Base-by-base conservation (phyloP, 2,888 invertebrate genomes). In the Arge pagana region DNA sequence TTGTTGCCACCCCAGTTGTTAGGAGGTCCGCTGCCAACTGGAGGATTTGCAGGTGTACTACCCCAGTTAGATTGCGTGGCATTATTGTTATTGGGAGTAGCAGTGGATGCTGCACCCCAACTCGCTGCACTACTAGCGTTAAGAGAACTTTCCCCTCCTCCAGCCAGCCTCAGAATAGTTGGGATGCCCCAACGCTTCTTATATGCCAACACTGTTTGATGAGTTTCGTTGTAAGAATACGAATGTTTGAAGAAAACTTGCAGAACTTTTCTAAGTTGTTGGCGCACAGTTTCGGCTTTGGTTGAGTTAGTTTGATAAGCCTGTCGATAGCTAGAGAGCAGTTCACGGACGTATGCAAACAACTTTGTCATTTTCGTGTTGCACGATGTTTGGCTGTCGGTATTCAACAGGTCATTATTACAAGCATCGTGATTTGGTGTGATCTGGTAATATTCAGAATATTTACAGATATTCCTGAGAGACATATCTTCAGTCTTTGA, bases 91-190 rank as follows among this genome's bases (percentile, higher is more conserved):
- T 77, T 79, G 61, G 82, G 78, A 71, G 85, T 85, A 66, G 85
- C 83, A 31, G 86, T 79, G 50, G 88, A 88, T 40, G 89, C 86
- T 56, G 87, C 85, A 63, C 89, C 89, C 90, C 90, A 90, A 61
- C 87, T 89, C 53, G 86, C 84, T 53, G 88, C 85, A 48, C 79
- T 79, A 60, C 80, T 81, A 55, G 85, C 85, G 73, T 88, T 90
- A 67, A 90, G 82, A 36, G 90, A 89, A 78, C 87, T 89, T 77
- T 91, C 91, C 52, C 90, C 90, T 43, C 91, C 91, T 50, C 90
- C 90, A 57, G 84, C 80, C 56, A 91, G 81, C 59, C 87, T 82
- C 66, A 89, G 77, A 48, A 82, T 80, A 36, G 79, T 79, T 54
- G 85, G 82, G 50, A 83, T 82, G 37, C 85, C 85, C 86, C 86